Evolutionary conservation across 2,113 vertebrate genomes (phyloP).

Genomic region (Stegastes partitus): DNA sequence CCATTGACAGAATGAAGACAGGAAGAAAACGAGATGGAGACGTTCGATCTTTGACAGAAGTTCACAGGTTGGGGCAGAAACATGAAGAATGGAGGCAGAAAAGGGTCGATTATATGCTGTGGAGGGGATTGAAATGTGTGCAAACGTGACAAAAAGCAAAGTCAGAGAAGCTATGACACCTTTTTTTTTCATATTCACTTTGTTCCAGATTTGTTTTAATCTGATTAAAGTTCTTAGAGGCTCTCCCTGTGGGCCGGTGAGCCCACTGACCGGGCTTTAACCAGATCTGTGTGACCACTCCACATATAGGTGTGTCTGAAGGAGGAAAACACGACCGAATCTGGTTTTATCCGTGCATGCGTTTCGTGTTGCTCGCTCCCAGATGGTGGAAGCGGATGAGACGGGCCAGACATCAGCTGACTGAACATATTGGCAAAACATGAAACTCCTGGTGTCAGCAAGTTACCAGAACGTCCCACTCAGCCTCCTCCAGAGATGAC

Average conservation of each 20-base stretch:
- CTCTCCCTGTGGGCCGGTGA: constrained; percentile 11
- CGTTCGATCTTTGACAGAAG: constrained; percentile 22
- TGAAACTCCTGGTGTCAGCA: constrained; percentile 53
- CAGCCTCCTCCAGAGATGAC: background rate
- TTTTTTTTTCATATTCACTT: constrained; percentile 31
- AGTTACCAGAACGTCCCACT: constrained; percentile 26
- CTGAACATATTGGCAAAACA: constrained; percentile 61
- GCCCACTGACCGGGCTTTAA: constrained; percentile 30
- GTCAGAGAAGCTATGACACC: constrained; percentile 17
- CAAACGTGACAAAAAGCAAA: no score
- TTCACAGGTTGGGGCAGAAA: background rate
- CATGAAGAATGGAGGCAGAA: background rate
- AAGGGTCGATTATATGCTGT: background rate
- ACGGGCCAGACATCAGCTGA: constrained; percentile 58
- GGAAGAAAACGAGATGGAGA: constrained; percentile 8
- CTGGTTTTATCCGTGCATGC: background rate
- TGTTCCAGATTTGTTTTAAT: constrained; percentile 40
- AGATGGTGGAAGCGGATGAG: constrained; percentile 27
- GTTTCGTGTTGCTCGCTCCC: background rate
- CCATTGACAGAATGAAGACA: constrained; percentile 17
- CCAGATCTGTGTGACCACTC: constrained; percentile 28
- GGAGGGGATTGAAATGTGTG: background rate
- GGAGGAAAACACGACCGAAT: background rate
- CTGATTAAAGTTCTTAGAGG: constrained; percentile 43
- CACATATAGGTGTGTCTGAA: constrained; percentile 2